Evolutionary conservation across 2,797 vertebrate species (phyloP).

Genomic region (Rhodeus uyekii): DNA sequence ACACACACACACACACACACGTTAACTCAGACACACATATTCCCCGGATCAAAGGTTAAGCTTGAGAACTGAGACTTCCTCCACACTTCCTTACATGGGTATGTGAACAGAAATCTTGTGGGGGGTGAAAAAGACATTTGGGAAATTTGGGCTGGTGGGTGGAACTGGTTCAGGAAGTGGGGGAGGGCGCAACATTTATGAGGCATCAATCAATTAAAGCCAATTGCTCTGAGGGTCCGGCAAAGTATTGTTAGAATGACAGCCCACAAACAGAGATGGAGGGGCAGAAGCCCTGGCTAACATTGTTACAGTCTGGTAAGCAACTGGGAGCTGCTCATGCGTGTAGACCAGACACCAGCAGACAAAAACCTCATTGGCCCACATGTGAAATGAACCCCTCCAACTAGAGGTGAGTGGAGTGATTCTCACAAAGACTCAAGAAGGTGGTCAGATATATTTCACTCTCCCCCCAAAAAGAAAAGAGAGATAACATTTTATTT

Average conservation of each 20-base stretch:
- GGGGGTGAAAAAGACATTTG: neutral
- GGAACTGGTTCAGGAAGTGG: slow-evolving; percentile 1
- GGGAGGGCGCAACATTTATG: neutral
- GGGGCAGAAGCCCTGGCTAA: slow-evolving; percentile 35
- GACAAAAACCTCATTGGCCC: slow-evolving; percentile 5
- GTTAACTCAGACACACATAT: neutral
- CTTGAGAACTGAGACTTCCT: slow-evolving; percentile 13
- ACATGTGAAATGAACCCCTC: slow-evolving; percentile 2
- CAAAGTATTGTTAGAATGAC: slow-evolving; percentile 15
- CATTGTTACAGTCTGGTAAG: slow-evolving; percentile 41
- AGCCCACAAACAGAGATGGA: slow-evolving; percentile 13
- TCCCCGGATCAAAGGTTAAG: neutral
- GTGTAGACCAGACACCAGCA: slow-evolving; percentile 30
- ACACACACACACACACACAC: slow-evolving; percentile 16
- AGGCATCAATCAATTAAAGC: slow-evolving; percentile 44
- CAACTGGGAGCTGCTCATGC: slow-evolving; percentile 20
- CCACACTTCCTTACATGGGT: slow-evolving; percentile 13
- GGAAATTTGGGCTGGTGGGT: neutral
- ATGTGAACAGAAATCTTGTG: neutral
- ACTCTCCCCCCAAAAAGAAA: neutral
- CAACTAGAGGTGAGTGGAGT: neutral
- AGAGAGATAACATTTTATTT: too few species aligned
- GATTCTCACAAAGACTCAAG: neutral
- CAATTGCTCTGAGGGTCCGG: slow-evolving; percentile 12
- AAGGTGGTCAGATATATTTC: neutral